phyloP scores from a whole-genome alignment of 2,888 invertebrate genomes.

The Disparrhopalites patrizii region DNA sequence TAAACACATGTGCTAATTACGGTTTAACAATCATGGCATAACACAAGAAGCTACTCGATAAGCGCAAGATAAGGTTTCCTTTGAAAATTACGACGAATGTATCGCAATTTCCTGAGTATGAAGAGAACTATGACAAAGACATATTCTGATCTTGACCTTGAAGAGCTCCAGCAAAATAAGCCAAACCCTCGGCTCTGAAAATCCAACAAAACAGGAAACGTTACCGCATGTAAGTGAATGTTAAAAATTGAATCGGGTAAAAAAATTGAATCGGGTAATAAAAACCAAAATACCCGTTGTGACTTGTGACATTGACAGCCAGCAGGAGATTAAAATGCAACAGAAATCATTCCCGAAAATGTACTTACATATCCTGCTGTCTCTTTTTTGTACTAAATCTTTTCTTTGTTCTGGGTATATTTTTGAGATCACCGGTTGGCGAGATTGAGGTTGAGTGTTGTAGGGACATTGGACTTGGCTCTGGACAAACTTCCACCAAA shows the following conservation, averaged over 20 bases:
- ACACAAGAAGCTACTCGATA: no score
- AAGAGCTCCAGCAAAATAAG: constrained; percentile 19
- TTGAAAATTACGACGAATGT: no score
- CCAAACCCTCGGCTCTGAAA: constrained; percentile 20
- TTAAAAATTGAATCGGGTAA: background rate
- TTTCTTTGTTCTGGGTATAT: background rate
- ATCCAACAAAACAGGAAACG: background rate
- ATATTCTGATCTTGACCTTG: no score
- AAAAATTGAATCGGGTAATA: background rate
- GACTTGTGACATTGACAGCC: background rate
- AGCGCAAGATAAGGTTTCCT: no score
- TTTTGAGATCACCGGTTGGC: constrained; percentile 14
- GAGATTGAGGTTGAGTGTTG: background rate
- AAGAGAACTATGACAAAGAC: no score
- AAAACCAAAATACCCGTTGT: background rate
- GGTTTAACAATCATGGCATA: no score
- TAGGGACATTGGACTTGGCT: background rate
- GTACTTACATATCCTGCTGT: constrained; percentile 25
- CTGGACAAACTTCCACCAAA: background rate
- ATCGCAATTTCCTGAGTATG: no score
- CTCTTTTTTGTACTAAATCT: constrained; percentile 19
- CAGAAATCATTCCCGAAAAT: background rate
- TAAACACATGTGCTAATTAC: no score
- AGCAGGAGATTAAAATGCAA: no score
- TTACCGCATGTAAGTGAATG: background rate